Percentiles rank a stretch among this genome's conserved stretches.
Conservation (phyloP, 2,113 vertebrate species). For the Apaloderma vittatum region DNA sequence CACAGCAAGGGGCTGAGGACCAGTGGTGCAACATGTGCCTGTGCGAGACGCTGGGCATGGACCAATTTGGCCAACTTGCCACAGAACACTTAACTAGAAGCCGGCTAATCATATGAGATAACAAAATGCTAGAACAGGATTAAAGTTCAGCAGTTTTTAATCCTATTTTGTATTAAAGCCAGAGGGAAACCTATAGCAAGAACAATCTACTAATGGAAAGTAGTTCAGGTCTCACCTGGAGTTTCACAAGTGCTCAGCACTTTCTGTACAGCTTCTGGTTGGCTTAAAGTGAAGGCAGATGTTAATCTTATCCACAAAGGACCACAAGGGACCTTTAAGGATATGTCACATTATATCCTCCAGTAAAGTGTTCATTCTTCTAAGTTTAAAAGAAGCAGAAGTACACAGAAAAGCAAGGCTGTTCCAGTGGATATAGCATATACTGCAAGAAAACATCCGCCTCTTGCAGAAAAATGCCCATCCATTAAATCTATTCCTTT, state of each 20-base stretch:
- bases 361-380: not conserved
- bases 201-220: not conserved
- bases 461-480: not conserved
- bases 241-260: not conserved
- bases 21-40: fast-evolving
- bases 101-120: not conserved
- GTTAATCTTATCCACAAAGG: not conserved
- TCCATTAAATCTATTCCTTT: not conserved
- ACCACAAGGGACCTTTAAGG: not conserved
- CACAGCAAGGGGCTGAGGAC: not conserved
- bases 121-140: not conserved
- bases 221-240: not conserved
- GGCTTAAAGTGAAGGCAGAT: not conserved
- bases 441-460: not conserved
- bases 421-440: not conserved
- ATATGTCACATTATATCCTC: not conserved
- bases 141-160: not conserved
- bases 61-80: not conserved
- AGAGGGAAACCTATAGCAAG: not conserved
- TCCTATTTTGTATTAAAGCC: not conserved
- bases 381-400: not conserved
- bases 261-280: not conserved
- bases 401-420: not conserved
- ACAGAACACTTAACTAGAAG: not conserved
- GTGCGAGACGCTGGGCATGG: fast-evolving